Evolutionary conservation across 2,888 invertebrate genomes (phyloP), one percentile per base, ranked within the genome.

Genomic region (Abrostola tripartita): DNA sequence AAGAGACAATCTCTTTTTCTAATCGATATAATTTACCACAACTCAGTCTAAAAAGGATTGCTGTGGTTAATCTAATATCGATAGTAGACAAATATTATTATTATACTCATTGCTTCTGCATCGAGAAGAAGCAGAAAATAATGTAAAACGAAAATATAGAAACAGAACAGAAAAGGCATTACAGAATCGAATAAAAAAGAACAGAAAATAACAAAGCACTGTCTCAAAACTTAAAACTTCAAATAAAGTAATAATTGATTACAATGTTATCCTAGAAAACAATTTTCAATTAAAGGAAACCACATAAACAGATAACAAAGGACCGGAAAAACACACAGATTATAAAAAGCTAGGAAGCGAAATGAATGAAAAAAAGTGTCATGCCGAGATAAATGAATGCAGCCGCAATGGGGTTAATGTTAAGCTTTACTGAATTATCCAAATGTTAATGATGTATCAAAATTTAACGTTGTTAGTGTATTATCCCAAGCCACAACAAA

Each of bases 401-500:
- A 94, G 94, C 88, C 81, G 93, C 94, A 94, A 94, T 93, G 93
- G 78, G 75, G 88, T 88, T 88, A 85, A 77, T 78, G 78, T 84
- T 85, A 88, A 83, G 88, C 87, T 85, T 80, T 81, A 82, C 78
- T 71, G 64, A 65, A 60, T 76, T 75, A 74, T 55, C 68, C 65
- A 77, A 73, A 77, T 84, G 87, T 91, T 88, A 89, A 88, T 89
- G 84, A 86, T 79, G 84, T 74, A 71, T 67, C 65, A 80, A 66
- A 77, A 64, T 58, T 75, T 67, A 60, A 68, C 66, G 59, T 76
- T 84, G 86, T 90, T 88, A 90, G 87, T 89, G 81, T 86, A 64
- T 69, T 68, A 77, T 88, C 92, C 92, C 91, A 93, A 93, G 92
- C 94, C 94, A 94, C 94, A 94, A 94, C 94, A 94, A 94, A 89